phyloP scores from a whole-genome alignment of 2,797 vertebrate genomes.

The Oreochromis mossambicus region DNA sequence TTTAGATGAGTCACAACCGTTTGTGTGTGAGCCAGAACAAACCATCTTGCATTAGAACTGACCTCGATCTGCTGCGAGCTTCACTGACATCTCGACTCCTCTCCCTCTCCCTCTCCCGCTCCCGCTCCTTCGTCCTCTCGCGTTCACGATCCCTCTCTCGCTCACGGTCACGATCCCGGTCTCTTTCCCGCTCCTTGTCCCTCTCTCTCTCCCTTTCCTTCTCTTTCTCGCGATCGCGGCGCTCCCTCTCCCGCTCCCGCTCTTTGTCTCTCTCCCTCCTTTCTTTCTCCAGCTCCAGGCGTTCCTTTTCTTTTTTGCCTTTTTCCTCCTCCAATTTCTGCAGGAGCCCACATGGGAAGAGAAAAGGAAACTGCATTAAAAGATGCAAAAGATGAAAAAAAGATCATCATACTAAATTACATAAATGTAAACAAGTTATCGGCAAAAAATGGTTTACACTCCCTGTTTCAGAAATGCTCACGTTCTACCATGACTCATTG shows the following conservation, averaged over 20 bases:
- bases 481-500: conserved; percentile 62
- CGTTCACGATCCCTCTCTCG: conserved; percentile 60
- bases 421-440: conserved; percentile 64
- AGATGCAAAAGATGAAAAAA: not conserved
- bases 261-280: conserved; percentile 91
- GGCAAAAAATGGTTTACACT: conserved; percentile 33
- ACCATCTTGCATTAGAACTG: not conserved
- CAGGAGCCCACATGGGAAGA: conserved; percentile 73
- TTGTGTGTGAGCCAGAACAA: not conserved
- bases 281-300: conserved; percentile 91
- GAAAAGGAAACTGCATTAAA: conserved; percentile 11
- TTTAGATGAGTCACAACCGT: not conserved
- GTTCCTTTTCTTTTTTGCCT: conserved; percentile 94
- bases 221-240: conserved; percentile 85
- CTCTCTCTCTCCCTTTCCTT: conserved; percentile 86
- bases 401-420: conserved; percentile 51
- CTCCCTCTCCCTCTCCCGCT: conserved; percentile 58
- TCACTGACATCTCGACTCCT: conserved; percentile 76
- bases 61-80: conserved; percentile 88
- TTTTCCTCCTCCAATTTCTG: conserved; percentile 99
- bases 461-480: conserved; percentile 53
- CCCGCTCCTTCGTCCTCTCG: conserved; percentile 55
- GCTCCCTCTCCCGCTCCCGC: conserved; percentile 85
- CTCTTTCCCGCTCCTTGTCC: conserved; percentile 77
- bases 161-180: conserved; percentile 57